Percentiles rank a stretch among this genome's conserved stretches.
Evolutionary conservation across 1,140 invertebrate species (phyloP).

Genomic region (Macrobrachium nipponense): DNA sequence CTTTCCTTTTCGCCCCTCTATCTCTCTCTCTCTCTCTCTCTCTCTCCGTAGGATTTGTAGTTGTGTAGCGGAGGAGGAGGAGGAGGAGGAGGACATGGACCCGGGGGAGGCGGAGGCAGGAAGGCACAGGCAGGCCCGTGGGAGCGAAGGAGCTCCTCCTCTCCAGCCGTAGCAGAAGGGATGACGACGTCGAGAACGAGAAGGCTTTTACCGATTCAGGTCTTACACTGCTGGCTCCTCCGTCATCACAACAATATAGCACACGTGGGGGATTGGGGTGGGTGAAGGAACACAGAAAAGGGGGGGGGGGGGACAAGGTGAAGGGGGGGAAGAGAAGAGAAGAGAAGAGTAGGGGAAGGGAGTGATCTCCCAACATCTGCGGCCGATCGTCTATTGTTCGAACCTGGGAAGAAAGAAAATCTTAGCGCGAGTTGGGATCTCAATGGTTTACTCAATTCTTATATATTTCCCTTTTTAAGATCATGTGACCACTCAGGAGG

Average conservation of each 20-base stretch:
- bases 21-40: background rate
- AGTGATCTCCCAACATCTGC: constrained; percentile 44
- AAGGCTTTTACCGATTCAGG: no score
- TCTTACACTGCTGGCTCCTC: no score
- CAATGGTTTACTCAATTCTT: background rate
- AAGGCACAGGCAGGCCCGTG: no score
- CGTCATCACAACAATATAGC: no score
- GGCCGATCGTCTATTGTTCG: constrained; percentile 51
- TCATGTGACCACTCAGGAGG: background rate
- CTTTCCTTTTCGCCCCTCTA: background rate
- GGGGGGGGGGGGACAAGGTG: background rate
- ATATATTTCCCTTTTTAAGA: constrained; percentile 11
- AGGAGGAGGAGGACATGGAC: no score
- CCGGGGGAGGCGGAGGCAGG: no score
- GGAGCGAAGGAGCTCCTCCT: no score
- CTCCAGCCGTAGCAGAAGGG: no score
- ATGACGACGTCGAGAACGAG: no score
- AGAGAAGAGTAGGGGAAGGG: background rate
- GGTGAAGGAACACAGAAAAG: background rate
- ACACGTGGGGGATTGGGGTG: background rate
- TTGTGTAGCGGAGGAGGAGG: no score
- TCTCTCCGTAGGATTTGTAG: no score
- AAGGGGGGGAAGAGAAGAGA: background rate
- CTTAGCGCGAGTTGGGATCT: constrained; percentile 22
- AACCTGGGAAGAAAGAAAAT: constrained; percentile 32